A percentile compares a stretch with the other conserved stretches of the same genome.
Evolutionary conservation across 2,797 vertebrate species (phyloP).

Genomic region (Botia kubotai): DNA sequence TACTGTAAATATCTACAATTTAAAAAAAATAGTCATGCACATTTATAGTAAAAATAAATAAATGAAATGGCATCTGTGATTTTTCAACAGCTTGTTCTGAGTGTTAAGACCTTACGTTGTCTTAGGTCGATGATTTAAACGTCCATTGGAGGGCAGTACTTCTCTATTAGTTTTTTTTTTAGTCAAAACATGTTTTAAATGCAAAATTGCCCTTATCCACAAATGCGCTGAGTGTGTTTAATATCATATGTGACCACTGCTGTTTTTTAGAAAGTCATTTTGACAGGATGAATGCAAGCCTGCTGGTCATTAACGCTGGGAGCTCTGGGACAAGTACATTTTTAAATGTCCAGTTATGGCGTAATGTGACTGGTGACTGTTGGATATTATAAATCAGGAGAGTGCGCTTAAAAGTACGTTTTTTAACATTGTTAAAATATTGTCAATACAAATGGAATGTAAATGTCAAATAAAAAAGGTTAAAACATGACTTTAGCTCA

Average conservation of each 20-base stretch:
- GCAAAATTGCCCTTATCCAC: background rate
- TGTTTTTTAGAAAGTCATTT: conserved; percentile 3
- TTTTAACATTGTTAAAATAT: background rate
- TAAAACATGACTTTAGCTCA: no score
- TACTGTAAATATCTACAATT: no score
- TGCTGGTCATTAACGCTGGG: background rate
- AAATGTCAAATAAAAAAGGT: no score
- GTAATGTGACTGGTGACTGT: no score
- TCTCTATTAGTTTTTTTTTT: background rate
- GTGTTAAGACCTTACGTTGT: background rate
- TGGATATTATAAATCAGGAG: background rate
- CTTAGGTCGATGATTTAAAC: background rate
- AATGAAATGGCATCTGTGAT: background rate
- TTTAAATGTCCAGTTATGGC: conserved; percentile 1
- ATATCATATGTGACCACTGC: conserved; percentile 9
- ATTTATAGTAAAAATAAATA: no score
- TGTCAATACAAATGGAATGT: background rate
- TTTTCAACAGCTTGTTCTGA: background rate
- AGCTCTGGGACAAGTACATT: background rate
- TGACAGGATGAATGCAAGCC: conserved; percentile 9
- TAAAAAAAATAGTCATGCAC: no score
- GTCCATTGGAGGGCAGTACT: conserved; percentile 48
- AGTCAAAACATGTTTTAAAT: background rate
- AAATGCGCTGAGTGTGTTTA: background rate
- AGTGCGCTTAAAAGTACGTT: background rate